Evolutionary conservation across 2,113 vertebrate species (phyloP).

Genomic region (Eonycteris spelaea): DNA sequence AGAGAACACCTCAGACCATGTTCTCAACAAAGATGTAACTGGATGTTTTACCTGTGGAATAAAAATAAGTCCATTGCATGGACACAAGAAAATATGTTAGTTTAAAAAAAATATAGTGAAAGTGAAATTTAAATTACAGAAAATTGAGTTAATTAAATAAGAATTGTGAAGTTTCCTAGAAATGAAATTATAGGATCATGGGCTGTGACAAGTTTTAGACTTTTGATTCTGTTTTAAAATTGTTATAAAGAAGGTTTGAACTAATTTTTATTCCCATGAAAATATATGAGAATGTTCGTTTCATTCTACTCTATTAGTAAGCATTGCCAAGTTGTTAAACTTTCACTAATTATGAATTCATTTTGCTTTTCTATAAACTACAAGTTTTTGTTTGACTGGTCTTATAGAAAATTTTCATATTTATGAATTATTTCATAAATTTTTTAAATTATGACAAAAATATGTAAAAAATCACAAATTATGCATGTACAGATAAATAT

Average conservation of each 20-base stretch:
- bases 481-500: not conserved
- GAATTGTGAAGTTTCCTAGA: not conserved
- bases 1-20: not conserved
- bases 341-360: not conserved
- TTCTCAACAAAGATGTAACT: not conserved
- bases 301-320: not conserved
- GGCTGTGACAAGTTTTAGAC: not conserved
- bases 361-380: not conserved
- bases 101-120: not conserved
- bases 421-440: not conserved
- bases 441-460: not conserved
- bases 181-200: not conserved
- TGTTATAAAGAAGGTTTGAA: not conserved
- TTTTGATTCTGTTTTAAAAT: not conserved
- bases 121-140: not conserved
- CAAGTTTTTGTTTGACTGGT: not conserved
- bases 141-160: not conserved
- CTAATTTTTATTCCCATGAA: not conserved
- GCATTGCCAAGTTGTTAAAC: not conserved
- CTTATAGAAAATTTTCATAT: not conserved
- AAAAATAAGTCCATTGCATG: not conserved
- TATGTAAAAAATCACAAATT: no score
- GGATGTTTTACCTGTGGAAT: not conserved
- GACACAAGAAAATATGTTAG: not conserved
- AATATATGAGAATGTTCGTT: not conserved